Evolutionary conservation across 2,797 vertebrate genomes (phyloP).

Genomic region (Phataginus tricuspis): DNA sequence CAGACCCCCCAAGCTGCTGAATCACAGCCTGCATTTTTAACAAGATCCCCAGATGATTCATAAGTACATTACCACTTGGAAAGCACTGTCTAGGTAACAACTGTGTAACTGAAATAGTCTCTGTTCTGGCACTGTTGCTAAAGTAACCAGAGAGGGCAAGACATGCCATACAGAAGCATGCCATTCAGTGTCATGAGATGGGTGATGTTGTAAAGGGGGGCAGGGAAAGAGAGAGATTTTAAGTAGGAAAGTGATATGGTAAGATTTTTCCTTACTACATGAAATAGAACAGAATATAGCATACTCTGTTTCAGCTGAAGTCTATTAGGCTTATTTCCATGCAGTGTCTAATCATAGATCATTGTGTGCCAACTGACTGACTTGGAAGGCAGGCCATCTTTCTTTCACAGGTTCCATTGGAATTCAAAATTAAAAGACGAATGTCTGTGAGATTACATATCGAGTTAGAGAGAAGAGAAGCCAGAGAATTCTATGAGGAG

Average conservation of each 20-base stretch:
- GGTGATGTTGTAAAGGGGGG: not conserved
- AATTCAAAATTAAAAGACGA: constrained; percentile 59
- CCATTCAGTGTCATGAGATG: not conserved
- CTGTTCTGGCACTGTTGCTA: not conserved
- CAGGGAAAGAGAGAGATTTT: not conserved
- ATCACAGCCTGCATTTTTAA: constrained; percentile 65
- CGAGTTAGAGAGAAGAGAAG: not conserved
- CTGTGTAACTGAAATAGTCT: not conserved
- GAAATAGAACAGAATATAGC: constrained; percentile 21
- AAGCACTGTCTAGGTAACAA: constrained; percentile 36
- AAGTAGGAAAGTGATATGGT: not conserved
- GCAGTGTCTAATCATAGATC: not conserved
- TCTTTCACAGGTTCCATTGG: constrained; percentile 7
- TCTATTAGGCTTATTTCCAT: not conserved
- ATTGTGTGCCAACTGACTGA: not conserved
- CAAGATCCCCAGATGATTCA: constrained; percentile 41
- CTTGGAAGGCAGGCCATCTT: not conserved
- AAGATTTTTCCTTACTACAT: constrained; percentile 28
- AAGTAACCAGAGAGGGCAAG: not conserved
- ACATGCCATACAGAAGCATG: not conserved
- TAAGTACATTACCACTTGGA: constrained; percentile 3
- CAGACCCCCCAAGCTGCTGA: constrained; percentile 3
- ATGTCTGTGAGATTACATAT: not conserved
- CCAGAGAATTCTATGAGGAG: not conserved
- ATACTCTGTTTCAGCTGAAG: not conserved